These are phyloP conservation scores for Galemys pyrenaicus DNA, from an alignment of 2,113 vertebrate genomes.

Conservation along the genomic window DNA sequence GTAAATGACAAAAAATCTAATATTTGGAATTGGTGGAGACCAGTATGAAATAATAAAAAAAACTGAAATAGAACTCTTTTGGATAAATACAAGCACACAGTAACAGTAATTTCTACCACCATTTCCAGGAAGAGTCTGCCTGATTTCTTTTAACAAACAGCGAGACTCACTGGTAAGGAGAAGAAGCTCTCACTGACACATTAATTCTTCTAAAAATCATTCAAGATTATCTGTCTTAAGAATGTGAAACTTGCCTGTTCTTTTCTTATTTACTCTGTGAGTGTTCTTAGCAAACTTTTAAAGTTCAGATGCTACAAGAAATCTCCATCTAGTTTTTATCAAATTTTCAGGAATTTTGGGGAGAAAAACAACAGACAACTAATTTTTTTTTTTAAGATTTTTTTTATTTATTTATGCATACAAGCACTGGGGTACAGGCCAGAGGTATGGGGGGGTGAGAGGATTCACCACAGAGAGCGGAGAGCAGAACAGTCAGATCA, in stretches of 20 bases:
- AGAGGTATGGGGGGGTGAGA: too few relatives aligned
- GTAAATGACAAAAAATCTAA: background rate
- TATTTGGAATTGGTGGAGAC: background rate
- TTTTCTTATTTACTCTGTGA: conserved; percentile 61
- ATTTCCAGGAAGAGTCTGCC: background rate
- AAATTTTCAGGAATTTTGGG: conserved; percentile 38
- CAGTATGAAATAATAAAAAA: background rate
- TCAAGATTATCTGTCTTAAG: background rate
- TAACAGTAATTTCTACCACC: background rate
- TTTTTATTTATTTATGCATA: too few relatives aligned
- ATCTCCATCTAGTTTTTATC: background rate
- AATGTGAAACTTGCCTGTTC: background rate
- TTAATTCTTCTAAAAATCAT: background rate
- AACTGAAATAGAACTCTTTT: background rate
- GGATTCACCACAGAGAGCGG: too few relatives aligned
- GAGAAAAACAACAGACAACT: background rate
- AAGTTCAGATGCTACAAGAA: background rate
- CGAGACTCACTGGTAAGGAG: background rate
- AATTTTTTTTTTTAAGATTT: too few relatives aligned
- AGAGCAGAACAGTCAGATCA: too few relatives aligned
- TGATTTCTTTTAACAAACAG: background rate
- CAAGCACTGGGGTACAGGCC: too few relatives aligned
- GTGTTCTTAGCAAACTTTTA: conserved; percentile 7
- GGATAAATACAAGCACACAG: background rate
- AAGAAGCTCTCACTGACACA: background rate